A percentile compares a stretch with the other conserved stretches of the same genome.
Evolutionary conservation across 2,888 invertebrate species (phyloP).

Genomic region (Eledona agricola): DNA sequence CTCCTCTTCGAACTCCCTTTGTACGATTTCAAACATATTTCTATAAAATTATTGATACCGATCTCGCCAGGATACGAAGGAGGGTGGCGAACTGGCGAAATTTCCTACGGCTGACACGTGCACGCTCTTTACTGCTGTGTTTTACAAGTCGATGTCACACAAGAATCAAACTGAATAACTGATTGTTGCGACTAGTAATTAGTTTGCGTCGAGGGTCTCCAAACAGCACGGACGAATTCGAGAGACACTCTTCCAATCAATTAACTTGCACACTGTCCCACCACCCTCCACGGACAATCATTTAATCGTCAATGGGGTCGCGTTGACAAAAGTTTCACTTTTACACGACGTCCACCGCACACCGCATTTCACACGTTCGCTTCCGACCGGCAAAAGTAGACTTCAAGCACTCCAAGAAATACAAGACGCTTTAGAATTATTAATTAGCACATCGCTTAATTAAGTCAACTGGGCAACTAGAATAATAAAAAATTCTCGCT

Average conservation of each 20-base stretch:
- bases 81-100: slow-evolving; percentile 34
- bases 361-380: too few relatives aligned
- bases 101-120: slow-evolving; percentile 49
- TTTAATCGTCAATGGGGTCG: slow-evolving; percentile 13
- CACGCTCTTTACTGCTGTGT: slow-evolving; percentile 49
- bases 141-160: slow-evolving; percentile 49
- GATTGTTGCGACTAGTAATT: slow-evolving; percentile 58
- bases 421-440: too few relatives aligned
- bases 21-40: slow-evolving; percentile 49
- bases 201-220: slow-evolving; percentile 52
- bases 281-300: slow-evolving; percentile 5
- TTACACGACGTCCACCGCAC: too few relatives aligned
- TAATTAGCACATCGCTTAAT: too few relatives aligned
- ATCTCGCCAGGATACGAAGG: slow-evolving; percentile 46
- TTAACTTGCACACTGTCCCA: slow-evolving; percentile 51
- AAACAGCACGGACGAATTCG: slow-evolving; percentile 58
- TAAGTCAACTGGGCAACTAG: too few relatives aligned
- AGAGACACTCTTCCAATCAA: slow-evolving; percentile 60
- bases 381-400: too few relatives aligned
- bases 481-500: too few relatives aligned
- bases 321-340: slow-evolving; percentile 4
- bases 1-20: slow-evolving; percentile 47
- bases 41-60: slow-evolving; percentile 55
- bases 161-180: slow-evolving; percentile 42
- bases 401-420: too few relatives aligned